Percentiles rank a stretch among this genome's conserved stretches.
Conservation (phyloP, 2,797 vertebrate species). For the Orestias chungarensis region DNA sequence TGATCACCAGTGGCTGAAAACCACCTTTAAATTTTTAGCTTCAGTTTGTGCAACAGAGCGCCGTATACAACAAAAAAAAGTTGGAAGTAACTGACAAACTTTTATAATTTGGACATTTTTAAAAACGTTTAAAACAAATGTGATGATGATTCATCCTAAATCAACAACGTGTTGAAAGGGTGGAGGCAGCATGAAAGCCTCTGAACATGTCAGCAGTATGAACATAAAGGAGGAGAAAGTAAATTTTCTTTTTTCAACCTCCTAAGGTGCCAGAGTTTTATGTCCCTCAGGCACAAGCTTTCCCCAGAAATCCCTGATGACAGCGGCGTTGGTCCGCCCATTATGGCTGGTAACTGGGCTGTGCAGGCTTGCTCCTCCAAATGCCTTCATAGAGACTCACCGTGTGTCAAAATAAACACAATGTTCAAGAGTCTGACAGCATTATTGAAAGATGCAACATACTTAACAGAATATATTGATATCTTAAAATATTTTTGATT, state of each 20-base stretch:
- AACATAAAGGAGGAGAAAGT: conserved; percentile 15
- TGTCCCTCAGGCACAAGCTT: conserved; percentile 50
- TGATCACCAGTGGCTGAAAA: too few relatives aligned
- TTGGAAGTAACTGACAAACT: too few relatives aligned
- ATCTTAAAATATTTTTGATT: not conserved
- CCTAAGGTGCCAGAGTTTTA: not conserved
- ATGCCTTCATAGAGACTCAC: conserved; percentile 30
- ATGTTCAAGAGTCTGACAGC: not conserved
- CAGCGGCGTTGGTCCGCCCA: conserved; percentile 25
- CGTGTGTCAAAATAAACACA: not conserved
- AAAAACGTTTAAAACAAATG: too few relatives aligned
- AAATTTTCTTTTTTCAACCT: conserved; percentile 5
- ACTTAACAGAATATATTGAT: not conserved
- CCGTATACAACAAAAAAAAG: too few relatives aligned
- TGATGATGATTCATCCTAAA: not conserved
- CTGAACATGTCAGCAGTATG: not conserved
- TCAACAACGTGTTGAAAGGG: not conserved
- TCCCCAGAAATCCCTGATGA: conserved; percentile 40
- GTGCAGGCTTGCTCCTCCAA: conserved; percentile 62
- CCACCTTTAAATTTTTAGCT: too few relatives aligned
- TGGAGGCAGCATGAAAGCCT: too few relatives aligned
- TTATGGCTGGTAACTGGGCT: conserved; percentile 51
- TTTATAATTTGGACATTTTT: too few relatives aligned
- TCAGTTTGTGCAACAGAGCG: too few relatives aligned
- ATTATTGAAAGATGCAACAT: not conserved